A percentile compares a stretch with the other conserved stretches of the same genome.
These are phyloP conservation scores for Polietes domitor DNA, from an alignment of 2,888 invertebrate species.

Conservation along the genomic window DNA sequence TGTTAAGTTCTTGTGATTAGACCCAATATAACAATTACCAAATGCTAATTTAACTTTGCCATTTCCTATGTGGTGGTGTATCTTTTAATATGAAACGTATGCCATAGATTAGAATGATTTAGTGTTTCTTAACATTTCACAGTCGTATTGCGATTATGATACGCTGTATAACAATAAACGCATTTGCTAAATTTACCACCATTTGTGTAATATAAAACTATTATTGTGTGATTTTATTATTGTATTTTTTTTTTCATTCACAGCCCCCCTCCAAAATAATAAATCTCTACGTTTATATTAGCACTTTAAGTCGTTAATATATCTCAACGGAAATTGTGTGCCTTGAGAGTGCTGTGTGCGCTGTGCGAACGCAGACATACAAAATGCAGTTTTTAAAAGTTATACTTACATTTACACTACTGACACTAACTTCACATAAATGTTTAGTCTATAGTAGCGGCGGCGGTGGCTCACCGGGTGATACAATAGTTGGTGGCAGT, in stretches of 20 bases:
- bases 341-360: conserved; percentile 59
- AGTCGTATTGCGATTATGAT: neutral
- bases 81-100: neutral
- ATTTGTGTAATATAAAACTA: neutral
- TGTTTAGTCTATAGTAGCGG: conserved; percentile 72
- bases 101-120: neutral
- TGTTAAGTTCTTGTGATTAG: neutral
- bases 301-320: neutral
- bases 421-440: conserved; percentile 70
- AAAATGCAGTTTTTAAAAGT: conserved; percentile 59
- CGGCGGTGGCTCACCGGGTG: conserved; percentile 73
- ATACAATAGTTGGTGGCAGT: conserved; percentile 69
- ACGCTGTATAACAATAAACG: neutral
- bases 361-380: conserved; percentile 12
- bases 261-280: neutral
- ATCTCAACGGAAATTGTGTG: conserved; percentile 54
- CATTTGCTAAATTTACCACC: neutral
- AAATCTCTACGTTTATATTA: conserved; percentile 18
- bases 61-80: neutral
- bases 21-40: neutral
- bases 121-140: neutral
- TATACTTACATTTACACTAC: conserved; percentile 59
- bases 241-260: neutral
- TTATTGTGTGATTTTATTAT: neutral
- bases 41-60: neutral